These are phyloP conservation scores for Pristionchus mayeri DNA, from an alignment of 2,888 invertebrate species.

Conservation along the genomic window DNA sequence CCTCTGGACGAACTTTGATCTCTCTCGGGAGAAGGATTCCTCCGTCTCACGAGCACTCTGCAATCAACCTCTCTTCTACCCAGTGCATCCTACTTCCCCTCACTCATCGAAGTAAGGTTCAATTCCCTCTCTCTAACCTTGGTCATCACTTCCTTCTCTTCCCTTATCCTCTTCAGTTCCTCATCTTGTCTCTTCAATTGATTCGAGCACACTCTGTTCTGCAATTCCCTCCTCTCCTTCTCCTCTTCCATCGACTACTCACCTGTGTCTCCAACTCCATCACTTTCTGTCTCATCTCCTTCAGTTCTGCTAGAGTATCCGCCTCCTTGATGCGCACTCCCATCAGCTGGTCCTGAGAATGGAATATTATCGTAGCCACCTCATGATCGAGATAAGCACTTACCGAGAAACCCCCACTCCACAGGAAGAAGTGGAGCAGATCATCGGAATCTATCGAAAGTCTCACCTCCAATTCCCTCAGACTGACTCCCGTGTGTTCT, in stretches of 20 bases:
- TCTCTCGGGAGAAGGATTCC: slow-evolving; percentile 39
- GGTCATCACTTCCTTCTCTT: slow-evolving; percentile 84
- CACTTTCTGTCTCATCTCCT: slow-evolving; percentile 92
- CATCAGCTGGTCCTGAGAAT: slow-evolving; percentile 88
- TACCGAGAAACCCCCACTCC: no score
- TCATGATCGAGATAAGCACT: no score
- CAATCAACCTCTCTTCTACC: neutral
- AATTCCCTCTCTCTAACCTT: slow-evolving; percentile 79
- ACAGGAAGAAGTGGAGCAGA: no score
- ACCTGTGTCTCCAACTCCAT: slow-evolving; percentile 95
- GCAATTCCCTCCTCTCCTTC: no score
- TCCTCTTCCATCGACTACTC: no score
- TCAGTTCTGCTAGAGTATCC: slow-evolving; percentile 92
- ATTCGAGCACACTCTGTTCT: slow-evolving; percentile 80
- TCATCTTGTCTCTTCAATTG: slow-evolving; percentile 88
- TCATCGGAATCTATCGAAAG: neutral
- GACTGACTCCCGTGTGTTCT: slow-evolving; percentile 83
- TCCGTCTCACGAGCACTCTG: slow-evolving; percentile 21
- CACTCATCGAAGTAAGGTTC: no score
- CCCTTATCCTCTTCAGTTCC: slow-evolving; percentile 88
- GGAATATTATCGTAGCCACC: neutral
- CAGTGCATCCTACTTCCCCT: no score
- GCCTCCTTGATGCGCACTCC: slow-evolving; percentile 92
- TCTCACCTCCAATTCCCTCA: slow-evolving; percentile 82
- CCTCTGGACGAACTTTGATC: slow-evolving; percentile 75